These are phyloP conservation scores for Salvelinus sp. DNA, from an alignment of 2,113 vertebrate genomes.

Conservation along the genomic window DNA sequence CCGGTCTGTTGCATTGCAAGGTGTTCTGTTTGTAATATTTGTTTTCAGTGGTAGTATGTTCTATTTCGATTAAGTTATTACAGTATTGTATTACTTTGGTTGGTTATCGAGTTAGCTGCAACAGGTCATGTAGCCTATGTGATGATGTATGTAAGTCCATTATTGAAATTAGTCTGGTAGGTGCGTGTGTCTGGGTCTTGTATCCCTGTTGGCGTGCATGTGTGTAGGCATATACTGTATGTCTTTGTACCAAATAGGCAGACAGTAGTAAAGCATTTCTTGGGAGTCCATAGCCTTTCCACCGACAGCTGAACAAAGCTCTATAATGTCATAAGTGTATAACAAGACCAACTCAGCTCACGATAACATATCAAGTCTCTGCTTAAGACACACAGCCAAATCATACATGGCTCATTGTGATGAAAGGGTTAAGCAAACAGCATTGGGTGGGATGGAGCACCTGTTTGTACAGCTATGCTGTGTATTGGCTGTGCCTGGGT, in stretches of 20 bases:
- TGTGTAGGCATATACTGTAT: neutral
- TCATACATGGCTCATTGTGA: neutral
- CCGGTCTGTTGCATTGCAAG: neutral
- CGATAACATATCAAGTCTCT: conserved; percentile 1
- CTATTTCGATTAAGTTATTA: too few species aligned
- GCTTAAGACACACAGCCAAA: conserved; percentile 6
- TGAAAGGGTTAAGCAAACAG: conserved; percentile 21
- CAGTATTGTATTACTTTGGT: too few species aligned
- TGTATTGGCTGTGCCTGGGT: conserved; percentile 22
- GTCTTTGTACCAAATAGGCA: too few species aligned
- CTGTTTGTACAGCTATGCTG: conserved; percentile 35
- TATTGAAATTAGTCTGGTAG: too few species aligned
- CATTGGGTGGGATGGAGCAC: conserved; percentile 29
- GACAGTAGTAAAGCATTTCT: too few species aligned
- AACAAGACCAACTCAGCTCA: neutral
- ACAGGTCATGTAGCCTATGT: too few species aligned
- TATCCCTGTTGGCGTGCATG: neutral
- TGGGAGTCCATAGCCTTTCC: neutral
- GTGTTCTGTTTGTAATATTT: neutral
- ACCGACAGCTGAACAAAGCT: conserved; percentile 2
- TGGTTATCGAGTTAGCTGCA: too few species aligned
- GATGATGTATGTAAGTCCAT: too few species aligned
- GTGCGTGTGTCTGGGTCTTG: too few species aligned
- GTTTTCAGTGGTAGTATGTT: too few species aligned
- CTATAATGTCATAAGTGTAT: neutral